Percentiles rank a stretch among this genome's conserved stretches.
Evolutionary conservation across 92 coral and sea anemone species (phyloP).

Genomic region (Palythoa caribaeorum): DNA sequence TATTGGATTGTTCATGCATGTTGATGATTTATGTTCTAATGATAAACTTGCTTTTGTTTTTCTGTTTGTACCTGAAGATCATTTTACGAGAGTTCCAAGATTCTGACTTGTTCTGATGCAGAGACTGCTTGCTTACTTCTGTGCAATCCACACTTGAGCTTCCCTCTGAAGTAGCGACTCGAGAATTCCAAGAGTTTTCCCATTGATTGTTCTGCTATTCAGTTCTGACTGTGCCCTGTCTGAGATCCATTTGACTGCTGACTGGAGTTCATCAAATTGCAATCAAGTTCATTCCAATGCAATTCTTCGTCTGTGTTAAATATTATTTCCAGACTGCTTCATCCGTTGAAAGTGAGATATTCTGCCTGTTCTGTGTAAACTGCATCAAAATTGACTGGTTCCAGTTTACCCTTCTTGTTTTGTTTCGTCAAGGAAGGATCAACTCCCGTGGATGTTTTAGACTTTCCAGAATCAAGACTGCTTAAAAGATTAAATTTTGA

Average conservation of each 20-base stretch:
- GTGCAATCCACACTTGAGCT: slow-evolving; percentile 36
- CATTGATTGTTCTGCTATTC: slow-evolving; percentile 13
- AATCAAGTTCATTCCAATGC: slow-evolving; percentile 5
- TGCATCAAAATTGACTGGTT: slow-evolving; percentile 25
- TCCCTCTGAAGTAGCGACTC: slow-evolving; percentile 29
- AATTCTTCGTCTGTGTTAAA: neutral
- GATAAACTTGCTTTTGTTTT: slow-evolving; percentile 16
- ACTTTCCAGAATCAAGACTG: neutral
- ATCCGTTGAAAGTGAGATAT: slow-evolving; percentile 4
- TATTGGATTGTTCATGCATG: neutral
- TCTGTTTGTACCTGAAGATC: slow-evolving; percentile 38
- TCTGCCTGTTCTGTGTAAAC: neutral
- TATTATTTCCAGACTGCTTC: slow-evolving; percentile 33
- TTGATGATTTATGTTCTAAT: slow-evolving; percentile 21
- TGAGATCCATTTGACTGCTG: slow-evolving; percentile 30
- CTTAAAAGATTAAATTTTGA: neutral
- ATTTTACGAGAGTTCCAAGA: slow-evolving; percentile 45
- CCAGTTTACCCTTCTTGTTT: slow-evolving; percentile 11
- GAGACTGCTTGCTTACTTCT: slow-evolving; percentile 25
- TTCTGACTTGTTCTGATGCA: slow-evolving; percentile 44
- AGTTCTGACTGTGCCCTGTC: slow-evolving; percentile 41
- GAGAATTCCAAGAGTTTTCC: slow-evolving; percentile 23
- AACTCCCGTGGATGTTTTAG: neutral
- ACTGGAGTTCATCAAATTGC: slow-evolving; percentile 27
- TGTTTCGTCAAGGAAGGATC: neutral